These are phyloP conservation scores for Synanthedon myopaeformis DNA, from an alignment of 2,888 invertebrate species.

Conservation along the genomic window DNA sequence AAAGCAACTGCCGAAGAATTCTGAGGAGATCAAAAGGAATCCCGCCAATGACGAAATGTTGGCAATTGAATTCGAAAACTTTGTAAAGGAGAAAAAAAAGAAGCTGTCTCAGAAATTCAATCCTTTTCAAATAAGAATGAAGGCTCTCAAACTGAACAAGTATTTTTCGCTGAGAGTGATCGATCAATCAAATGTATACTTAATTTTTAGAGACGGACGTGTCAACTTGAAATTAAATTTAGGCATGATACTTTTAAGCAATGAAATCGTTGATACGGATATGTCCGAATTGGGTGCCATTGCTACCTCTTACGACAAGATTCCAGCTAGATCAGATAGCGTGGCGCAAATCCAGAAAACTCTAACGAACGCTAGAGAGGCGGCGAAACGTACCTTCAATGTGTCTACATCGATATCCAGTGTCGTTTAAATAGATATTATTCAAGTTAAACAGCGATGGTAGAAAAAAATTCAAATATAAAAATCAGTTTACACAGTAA, in stretches of 20 bases:
- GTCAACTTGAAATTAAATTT: slow-evolving; percentile 25
- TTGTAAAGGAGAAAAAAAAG: slow-evolving; percentile 19
- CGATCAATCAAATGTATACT: slow-evolving; percentile 30
- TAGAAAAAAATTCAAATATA: too few species aligned
- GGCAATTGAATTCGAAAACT: slow-evolving; percentile 29
- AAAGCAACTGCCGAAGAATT: background rate
- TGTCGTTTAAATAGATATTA: too few species aligned
- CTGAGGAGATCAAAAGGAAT: background rate
- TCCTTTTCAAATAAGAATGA: slow-evolving; percentile 32
- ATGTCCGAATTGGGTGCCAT: slow-evolving; percentile 19
- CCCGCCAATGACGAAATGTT: slow-evolving; percentile 16
- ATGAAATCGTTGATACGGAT: slow-evolving; percentile 40
- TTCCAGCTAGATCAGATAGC: slow-evolving; percentile 15
- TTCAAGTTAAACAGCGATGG: too few species aligned
- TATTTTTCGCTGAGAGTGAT: slow-evolving; percentile 33
- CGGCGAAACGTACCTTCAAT: background rate
- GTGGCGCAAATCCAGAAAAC: slow-evolving; percentile 16
- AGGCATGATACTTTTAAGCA: slow-evolving; percentile 46
- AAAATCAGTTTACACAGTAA: too few species aligned
- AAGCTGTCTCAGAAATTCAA: slow-evolving; percentile 24
- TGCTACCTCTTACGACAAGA: slow-evolving; percentile 21
- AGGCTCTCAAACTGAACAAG: slow-evolving; percentile 33
- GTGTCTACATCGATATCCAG: too few species aligned
- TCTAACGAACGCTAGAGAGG: background rate
- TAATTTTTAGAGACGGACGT: slow-evolving; percentile 24